Evolutionary conservation across 53 echinoderm and acorn worm genomes (phyloP).

Genomic region (Mesocentrotus franciscanus): DNA sequence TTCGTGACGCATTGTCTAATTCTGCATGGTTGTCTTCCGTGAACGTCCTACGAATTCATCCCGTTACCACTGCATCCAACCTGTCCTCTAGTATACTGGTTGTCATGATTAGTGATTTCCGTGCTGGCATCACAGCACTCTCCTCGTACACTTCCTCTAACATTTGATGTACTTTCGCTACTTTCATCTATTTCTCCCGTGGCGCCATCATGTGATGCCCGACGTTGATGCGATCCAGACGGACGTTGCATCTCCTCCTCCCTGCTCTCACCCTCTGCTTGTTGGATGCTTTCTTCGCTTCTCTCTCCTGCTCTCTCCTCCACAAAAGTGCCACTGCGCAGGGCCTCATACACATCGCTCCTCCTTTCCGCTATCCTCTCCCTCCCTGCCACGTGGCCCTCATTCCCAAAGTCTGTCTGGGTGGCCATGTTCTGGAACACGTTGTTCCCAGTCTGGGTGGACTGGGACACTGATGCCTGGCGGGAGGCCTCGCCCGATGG

Average conservation of each 20-base stretch:
- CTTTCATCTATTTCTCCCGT: neutral
- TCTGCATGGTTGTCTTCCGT: neutral
- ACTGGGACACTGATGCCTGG: constrained; percentile 40
- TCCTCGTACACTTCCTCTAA: neutral
- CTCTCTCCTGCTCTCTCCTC: neutral
- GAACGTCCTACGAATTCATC: neutral
- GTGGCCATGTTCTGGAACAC: constrained; percentile 31
- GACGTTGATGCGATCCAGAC: neutral
- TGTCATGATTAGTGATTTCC: neutral
- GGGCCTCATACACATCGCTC: constrained; percentile 51
- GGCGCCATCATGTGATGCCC: neutral
- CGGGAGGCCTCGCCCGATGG: constrained; percentile 3
- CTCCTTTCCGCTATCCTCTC: constrained; percentile 57
- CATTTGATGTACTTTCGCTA: neutral
- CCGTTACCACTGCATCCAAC: neutral
- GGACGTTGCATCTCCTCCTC: neutral
- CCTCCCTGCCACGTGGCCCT: constrained; percentile 57
- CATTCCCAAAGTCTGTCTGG: constrained; percentile 63
- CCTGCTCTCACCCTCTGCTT: neutral
- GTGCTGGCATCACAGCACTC: constrained; percentile 30
- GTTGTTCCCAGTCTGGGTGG: constrained; percentile 52
- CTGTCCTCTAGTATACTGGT: neutral
- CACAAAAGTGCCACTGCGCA: constrained; percentile 50
- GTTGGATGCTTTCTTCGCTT: neutral
- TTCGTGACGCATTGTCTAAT: neutral